Evolutionary conservation across 2,888 invertebrate species (phyloP), one percentile per base, ranked within the genome.

Genomic region (Leptinotarsa peninsularis): DNA sequence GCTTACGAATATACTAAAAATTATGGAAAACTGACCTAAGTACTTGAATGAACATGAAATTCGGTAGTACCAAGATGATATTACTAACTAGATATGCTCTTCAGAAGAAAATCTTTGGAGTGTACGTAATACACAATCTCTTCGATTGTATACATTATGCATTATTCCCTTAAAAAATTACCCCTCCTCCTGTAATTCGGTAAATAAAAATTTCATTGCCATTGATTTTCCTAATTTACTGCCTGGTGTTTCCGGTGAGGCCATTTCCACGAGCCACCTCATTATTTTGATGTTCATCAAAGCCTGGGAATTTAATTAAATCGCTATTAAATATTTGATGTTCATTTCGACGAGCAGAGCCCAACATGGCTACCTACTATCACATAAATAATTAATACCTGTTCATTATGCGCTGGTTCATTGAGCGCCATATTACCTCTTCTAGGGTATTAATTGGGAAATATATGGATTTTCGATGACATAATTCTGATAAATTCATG

Each of bases 281-380:
- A 58, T 58, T 58, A 58, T 23, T 58, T 58, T 23, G 23, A 58
- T 58, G 58, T 58, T 23, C 58, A 58, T 58, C 58, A 58, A 58
- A 58, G 58, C 58, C 27, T 58, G 21, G 23, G 21, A 15, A 58
- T 58, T 58, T 58, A 58, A 58, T 58, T 23, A 58, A 58, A 58
- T 58, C 58, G 4, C 58, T 23, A 58, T 58, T 58, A 58, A 58
- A 58, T 58, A 58, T 58, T 58, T 58, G 21, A 58, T 58, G 58
- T 58, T 27, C 21, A 58, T 58, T 58, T 58, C 58, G 23, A 13
- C 23, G 27, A 23, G 58, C 58, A 23, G 23, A 21, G 58, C 23
- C 21, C 58, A 58, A 58, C 58, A 58, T 58, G 58, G 27, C 58
- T 23, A 21, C 23, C 58, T 10, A 58, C 23, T 21, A 23, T 4